Evolutionary conservation across 2,113 vertebrate species (phyloP).

Genomic region (Hassar affinis): DNA sequence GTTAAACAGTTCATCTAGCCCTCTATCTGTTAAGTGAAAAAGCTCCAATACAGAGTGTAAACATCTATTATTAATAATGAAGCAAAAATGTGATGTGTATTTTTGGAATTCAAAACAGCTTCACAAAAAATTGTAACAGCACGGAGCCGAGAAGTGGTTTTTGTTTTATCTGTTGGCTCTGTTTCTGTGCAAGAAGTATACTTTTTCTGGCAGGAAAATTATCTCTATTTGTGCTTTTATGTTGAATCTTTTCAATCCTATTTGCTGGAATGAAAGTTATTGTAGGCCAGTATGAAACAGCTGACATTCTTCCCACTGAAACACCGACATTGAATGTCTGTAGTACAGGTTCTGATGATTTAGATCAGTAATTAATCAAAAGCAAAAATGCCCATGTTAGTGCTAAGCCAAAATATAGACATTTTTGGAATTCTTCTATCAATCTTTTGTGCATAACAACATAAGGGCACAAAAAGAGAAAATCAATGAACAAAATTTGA

Average conservation of each 20-base stretch:
- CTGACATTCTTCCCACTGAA: background rate
- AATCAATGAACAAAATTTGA: conserved; percentile 12
- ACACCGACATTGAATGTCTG: background rate
- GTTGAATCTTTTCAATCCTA: background rate
- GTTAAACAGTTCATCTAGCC: background rate
- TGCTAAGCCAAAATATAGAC: background rate
- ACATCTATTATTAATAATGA: background rate
- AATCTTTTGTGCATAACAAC: background rate
- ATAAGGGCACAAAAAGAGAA: background rate
- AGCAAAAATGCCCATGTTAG: background rate
- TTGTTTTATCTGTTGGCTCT: background rate
- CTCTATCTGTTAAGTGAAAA: background rate
- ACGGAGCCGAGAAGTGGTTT: background rate
- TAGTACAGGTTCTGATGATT: background rate
- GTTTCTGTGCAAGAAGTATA: background rate
- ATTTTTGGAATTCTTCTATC: conserved; percentile 2
- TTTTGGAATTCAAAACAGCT: background rate
- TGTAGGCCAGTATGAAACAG: background rate
- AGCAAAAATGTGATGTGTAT: background rate
- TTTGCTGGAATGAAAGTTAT: background rate
- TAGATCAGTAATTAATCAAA: conserved; percentile 17
- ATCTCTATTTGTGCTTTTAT: background rate
- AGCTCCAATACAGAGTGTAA: background rate
- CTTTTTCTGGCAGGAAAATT: background rate
- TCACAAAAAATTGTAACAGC: background rate